These are phyloP conservation scores for Vidua macroura DNA, from an alignment of 2,113 vertebrate genomes.

Conservation along the genomic window DNA sequence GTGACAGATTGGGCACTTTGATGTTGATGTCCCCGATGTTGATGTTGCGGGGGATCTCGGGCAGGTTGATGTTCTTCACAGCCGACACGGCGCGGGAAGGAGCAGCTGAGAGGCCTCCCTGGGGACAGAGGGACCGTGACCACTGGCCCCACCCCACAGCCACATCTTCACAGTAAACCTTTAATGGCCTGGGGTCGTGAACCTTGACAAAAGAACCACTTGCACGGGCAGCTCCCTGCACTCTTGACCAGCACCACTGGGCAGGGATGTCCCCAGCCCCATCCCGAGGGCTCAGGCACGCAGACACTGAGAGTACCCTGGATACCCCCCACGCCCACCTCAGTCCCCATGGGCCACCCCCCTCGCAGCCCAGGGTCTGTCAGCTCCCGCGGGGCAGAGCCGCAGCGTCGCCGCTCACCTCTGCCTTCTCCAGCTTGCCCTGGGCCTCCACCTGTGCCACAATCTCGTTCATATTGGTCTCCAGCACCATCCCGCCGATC, in stretches of 20 bases:
- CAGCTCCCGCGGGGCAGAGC: not conserved
- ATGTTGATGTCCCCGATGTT: constrained; percentile 96
- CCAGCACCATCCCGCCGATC: constrained; percentile 94
- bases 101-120: constrained; percentile 90
- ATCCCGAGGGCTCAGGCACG: rapidly evolving
- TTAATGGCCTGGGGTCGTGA: not conserved
- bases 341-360: not conserved
- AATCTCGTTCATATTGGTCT: constrained; percentile 97
- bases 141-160: not conserved
- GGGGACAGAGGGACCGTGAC: not conserved
- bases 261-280: not conserved
- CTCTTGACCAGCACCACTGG: not conserved
- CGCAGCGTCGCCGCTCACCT: constrained; percentile 66
- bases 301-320: not conserved
- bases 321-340: rapidly evolving
- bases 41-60: constrained; percentile 93
- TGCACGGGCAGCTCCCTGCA: rapidly evolving
- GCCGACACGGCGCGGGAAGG: constrained; percentile 90
- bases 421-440: constrained; percentile 91
- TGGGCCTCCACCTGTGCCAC: constrained; percentile 90
- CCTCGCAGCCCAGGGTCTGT: rapidly evolving
- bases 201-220: not conserved
- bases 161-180: not conserved
- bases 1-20: constrained; percentile 92
- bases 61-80: constrained; percentile 94